phyloP scores from a whole-genome alignment of 2,888 invertebrate species.

The Acleris literana region DNA sequence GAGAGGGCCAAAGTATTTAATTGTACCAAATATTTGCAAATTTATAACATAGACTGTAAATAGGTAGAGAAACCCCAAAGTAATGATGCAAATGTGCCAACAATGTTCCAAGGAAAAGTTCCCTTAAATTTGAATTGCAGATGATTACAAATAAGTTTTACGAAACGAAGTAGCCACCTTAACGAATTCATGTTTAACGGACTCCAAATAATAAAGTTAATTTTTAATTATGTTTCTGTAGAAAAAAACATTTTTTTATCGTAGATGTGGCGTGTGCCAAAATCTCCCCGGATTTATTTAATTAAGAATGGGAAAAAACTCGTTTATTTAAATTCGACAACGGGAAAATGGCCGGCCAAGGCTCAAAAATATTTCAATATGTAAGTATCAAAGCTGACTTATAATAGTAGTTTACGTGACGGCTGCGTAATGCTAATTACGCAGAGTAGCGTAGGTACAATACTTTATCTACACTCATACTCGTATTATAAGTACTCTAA shows the following conservation, averaged over 20 bases:
- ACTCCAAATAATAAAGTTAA: conserved; percentile 37
- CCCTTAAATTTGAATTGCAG: conserved; percentile 67
- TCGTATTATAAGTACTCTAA: too few species aligned
- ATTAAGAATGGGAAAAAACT: too few species aligned
- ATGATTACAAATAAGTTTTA: conserved; percentile 68
- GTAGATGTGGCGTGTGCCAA: neutral
- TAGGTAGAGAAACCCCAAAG: conserved; percentile 49
- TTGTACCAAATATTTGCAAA: conserved; percentile 8
- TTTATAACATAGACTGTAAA: conserved; percentile 38
- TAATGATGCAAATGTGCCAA: conserved; percentile 59
- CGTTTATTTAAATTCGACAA: too few species aligned
- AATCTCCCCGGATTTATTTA: too few species aligned
- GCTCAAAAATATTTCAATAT: too few species aligned
- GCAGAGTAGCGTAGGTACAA: too few species aligned
- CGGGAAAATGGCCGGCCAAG: too few species aligned
- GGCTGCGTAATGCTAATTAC: too few species aligned
- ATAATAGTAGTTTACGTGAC: too few species aligned
- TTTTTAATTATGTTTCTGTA: conserved; percentile 13
- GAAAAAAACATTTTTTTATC: neutral
- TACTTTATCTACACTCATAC: too few species aligned
- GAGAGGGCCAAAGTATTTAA: too few species aligned
- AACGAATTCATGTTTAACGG: conserved; percentile 54
- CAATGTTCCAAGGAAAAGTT: conserved; percentile 53
- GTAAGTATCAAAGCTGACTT: too few species aligned
- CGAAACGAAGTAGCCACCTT: conserved; percentile 53